Evolutionary conservation across 2,888 invertebrate species (phyloP).

Genomic region (Halocaridina rubra): DNA sequence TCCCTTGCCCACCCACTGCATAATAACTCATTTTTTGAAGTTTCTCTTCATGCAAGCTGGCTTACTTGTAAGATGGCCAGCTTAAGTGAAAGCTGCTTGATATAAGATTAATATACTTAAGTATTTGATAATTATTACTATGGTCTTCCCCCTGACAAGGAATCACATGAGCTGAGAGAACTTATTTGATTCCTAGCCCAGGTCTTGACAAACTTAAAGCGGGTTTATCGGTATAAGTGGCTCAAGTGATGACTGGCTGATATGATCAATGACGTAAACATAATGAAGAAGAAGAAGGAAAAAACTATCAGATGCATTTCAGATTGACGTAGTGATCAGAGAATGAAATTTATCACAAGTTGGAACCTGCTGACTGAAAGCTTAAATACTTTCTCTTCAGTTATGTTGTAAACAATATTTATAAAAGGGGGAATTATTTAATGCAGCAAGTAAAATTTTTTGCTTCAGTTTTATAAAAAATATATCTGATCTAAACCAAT

Average conservation of each 20-base stretch:
- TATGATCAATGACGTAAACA: neutral
- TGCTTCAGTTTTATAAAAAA: no score
- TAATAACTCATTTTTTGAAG: slow-evolving; percentile 14
- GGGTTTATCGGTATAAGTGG: slow-evolving; percentile 57
- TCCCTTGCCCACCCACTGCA: neutral
- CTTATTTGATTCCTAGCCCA: slow-evolving; percentile 57
- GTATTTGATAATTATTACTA: slow-evolving; percentile 37
- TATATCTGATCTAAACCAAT: no score
- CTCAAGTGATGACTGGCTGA: slow-evolving; percentile 55
- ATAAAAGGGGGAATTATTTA: no score
- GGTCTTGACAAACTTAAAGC: slow-evolving; percentile 58
- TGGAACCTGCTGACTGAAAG: no score
- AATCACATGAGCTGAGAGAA: slow-evolving; percentile 52
- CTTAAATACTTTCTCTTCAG: no score
- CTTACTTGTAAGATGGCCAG: slow-evolving; percentile 53
- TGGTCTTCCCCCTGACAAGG: slow-evolving; percentile 58
- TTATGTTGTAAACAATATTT: no score
- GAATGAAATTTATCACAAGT: no score
- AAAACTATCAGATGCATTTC: no score
- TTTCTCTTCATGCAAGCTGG: slow-evolving; percentile 15
- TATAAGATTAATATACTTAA: neutral
- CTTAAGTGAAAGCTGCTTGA: slow-evolving; percentile 43
- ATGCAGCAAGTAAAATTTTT: no score
- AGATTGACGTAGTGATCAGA: no score
- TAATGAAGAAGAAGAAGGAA: neutral